These are phyloP conservation scores for Antechinus flavipes DNA, from an alignment of 2,113 vertebrate species.

Conservation along the genomic window DNA sequence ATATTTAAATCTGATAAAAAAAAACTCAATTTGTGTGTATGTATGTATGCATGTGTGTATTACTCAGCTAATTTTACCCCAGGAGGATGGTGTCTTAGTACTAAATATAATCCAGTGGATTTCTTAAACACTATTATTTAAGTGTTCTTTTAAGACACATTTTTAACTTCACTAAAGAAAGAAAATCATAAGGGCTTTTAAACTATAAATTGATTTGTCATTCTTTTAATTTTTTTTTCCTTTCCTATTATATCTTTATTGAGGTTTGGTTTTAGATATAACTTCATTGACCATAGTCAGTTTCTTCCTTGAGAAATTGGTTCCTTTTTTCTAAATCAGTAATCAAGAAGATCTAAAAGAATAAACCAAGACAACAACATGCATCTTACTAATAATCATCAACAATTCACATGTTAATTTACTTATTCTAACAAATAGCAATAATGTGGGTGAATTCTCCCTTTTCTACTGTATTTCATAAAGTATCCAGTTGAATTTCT, in stretches of 20 bases:
- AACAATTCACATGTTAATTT: neutral
- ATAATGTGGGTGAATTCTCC: conserved; percentile 27
- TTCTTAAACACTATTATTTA: neutral
- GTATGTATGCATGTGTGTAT: neutral
- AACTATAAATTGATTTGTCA: neutral
- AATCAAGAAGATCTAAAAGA: neutral
- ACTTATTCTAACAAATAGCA: conserved; percentile 28
- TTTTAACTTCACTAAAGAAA: neutral
- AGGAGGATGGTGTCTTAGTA: neutral
- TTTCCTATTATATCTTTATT: neutral
- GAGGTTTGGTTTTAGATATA: neutral
- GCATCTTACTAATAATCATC: neutral
- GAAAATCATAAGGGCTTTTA: neutral
- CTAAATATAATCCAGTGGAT: neutral
- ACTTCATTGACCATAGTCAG: neutral
- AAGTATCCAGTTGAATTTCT: conserved; percentile 16
- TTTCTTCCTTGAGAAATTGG: neutral
- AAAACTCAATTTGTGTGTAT: neutral
- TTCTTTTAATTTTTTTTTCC: neutral
- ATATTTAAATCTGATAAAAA: neutral
- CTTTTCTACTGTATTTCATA: conserved; percentile 50
- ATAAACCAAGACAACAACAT: neutral
- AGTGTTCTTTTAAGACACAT: neutral
- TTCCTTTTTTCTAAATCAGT: neutral
- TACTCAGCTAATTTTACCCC: too few species aligned